phyloP scores from a whole-genome alignment of 2,797 vertebrate species.

The Bovichtus diacanthus region DNA sequence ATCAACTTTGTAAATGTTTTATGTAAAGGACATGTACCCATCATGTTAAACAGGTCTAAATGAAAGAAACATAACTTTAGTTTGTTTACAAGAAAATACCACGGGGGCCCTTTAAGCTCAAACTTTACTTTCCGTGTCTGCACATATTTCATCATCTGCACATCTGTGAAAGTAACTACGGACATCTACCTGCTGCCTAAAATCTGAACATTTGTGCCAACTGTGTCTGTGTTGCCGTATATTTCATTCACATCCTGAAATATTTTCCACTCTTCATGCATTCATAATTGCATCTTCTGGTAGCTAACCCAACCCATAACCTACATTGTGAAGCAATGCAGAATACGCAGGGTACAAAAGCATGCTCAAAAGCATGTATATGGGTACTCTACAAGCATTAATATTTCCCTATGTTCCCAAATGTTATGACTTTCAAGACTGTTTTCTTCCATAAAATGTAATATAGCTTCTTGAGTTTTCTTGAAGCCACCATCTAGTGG shows the following conservation, averaged over 20 bases:
- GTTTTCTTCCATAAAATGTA: not conserved
- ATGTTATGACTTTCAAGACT: not conserved
- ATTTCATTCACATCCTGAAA: not conserved
- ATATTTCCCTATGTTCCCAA: too few species aligned
- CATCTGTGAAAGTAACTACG: too few species aligned
- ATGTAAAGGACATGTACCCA: too few species aligned
- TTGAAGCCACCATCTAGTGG: conserved; percentile 1
- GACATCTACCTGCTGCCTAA: too few species aligned
- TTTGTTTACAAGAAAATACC: too few species aligned
- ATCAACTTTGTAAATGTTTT: too few species aligned
- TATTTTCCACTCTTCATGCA: not conserved
- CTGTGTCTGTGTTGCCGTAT: not conserved
- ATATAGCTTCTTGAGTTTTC: not conserved
- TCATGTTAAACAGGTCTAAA: too few species aligned
- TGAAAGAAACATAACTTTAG: too few species aligned
- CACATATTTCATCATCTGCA: not conserved
- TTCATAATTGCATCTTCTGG: not conserved
- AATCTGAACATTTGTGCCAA: too few species aligned
- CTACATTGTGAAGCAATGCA: not conserved
- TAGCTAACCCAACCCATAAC: not conserved
- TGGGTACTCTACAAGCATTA: not conserved
- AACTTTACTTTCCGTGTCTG: not conserved
- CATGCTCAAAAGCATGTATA: not conserved
- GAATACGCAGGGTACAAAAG: not conserved
- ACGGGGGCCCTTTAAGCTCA: not conserved